These are phyloP conservation scores for Mesorhabditis sp. DNA, from an alignment of 2,888 invertebrate species.

Conservation along the genomic window DNA sequence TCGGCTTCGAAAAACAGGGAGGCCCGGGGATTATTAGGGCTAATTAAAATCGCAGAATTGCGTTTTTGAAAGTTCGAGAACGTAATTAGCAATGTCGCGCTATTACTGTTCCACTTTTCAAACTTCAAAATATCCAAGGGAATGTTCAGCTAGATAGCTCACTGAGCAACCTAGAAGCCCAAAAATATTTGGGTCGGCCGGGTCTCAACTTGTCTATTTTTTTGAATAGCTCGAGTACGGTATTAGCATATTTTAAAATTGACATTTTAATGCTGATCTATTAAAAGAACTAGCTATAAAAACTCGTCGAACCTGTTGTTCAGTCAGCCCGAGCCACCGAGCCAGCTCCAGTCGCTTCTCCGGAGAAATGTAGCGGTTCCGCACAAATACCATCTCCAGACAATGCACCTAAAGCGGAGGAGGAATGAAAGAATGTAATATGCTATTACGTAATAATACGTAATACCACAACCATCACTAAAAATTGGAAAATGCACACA, in stretches of 20 bases:
- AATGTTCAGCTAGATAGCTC: no score
- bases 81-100: no score
- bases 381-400: neutral
- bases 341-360: conserved; percentile 2
- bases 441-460: neutral
- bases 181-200: neutral
- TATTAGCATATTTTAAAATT: no score
- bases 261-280: neutral
- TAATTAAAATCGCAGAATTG: no score
- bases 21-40: no score
- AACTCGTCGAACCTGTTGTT: neutral
- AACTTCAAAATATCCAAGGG: no score
- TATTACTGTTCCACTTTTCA: no score
- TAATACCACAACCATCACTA: no score
- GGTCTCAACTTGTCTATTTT: neutral
- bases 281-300: neutral
- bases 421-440: neutral
- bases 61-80: no score
- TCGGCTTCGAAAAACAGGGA: no score
- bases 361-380: conserved; percentile 4
- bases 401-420: neutral
- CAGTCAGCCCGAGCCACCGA: neutral
- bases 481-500: neutral
- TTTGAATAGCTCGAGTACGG: neutral
- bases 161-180: no score